Evolutionary conservation across 2,797 vertebrate genomes (phyloP).

Genomic region (Vespertilio murinus): DNA sequence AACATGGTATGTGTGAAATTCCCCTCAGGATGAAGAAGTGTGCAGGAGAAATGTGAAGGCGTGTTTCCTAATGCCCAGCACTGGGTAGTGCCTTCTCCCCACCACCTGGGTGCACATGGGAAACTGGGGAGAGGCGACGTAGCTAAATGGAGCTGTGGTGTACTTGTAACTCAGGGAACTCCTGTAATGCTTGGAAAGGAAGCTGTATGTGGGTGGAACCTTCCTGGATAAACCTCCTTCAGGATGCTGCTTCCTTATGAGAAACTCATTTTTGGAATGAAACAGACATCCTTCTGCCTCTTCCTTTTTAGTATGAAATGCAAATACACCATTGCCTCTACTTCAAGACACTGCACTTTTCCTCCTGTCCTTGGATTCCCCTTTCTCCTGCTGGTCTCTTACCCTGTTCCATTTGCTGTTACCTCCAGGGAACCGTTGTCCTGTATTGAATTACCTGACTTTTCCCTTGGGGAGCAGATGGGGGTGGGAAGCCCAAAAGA

Average conservation of each 20-base stretch:
- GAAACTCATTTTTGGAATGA: not conserved
- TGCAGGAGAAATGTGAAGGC: not conserved
- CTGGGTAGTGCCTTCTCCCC: not conserved
- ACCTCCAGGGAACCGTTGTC: not conserved
- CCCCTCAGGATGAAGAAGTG: not conserved
- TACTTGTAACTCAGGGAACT: not conserved
- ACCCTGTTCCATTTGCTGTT: not conserved
- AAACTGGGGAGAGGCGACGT: not conserved
- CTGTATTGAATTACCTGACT: not conserved
- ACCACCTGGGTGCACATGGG: not conserved
- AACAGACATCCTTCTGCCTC: not conserved
- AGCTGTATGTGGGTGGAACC: not conserved
- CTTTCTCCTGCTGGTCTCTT: not conserved
- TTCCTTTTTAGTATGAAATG: not conserved
- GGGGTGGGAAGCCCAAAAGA: not conserved
- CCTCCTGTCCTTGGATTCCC: not conserved
- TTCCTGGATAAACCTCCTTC: not conserved
- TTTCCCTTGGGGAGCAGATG: not conserved
- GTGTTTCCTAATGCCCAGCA: not conserved
- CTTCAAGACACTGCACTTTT: not conserved
- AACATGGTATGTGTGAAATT: not conserved
- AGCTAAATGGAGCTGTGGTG: not conserved
- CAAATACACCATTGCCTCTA: not conserved
- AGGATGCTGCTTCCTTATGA: not conserved
- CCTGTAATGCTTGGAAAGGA: not conserved